phyloP scores from a whole-genome alignment of 1,140 invertebrate species.

The Aphelenchoides besseyi region DNA sequence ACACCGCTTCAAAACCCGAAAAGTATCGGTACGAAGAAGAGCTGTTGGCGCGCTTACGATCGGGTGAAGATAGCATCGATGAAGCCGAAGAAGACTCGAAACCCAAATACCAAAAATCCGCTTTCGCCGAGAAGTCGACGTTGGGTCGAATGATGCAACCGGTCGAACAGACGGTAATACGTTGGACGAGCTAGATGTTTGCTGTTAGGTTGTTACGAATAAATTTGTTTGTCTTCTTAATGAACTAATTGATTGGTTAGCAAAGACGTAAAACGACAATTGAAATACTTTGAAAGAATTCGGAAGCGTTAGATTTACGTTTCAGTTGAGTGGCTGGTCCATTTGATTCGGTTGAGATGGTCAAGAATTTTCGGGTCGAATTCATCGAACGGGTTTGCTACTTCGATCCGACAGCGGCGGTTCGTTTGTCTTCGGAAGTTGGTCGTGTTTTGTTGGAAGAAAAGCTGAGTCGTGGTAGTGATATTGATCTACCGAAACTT shows the following conservation, averaged over 20 bases:
- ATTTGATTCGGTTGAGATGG: not conserved
- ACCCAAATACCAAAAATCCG: slow-evolving; percentile 37
- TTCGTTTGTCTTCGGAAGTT: not conserved
- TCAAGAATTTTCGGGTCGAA: not conserved
- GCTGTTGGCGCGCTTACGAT: slow-evolving; percentile 28
- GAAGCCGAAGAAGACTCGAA: slow-evolving; percentile 30
- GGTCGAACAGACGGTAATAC: slow-evolving; percentile 21
- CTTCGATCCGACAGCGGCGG: not conserved
- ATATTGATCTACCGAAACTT: not conserved
- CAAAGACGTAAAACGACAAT: too few relatives aligned
- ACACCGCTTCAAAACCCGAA: slow-evolving; percentile 68
- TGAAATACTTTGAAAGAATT: too few relatives aligned
- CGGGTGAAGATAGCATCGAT: slow-evolving; percentile 31
- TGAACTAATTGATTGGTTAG: too few relatives aligned
- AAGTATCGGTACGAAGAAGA: slow-evolving; percentile 66
- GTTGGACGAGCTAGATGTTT: not conserved
- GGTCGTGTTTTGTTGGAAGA: slow-evolving; percentile 4
- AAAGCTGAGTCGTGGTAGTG: not conserved
- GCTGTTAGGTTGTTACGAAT: not conserved
- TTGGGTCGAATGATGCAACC: slow-evolving; percentile 48
- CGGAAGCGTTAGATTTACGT: too few relatives aligned
- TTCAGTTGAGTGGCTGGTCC: not conserved
- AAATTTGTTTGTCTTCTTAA: not conserved
- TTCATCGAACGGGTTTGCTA: not conserved
- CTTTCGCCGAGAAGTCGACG: slow-evolving; percentile 44